Percentiles rank a stretch among this genome's conserved stretches.
Conservation (phyloP, 2,888 invertebrate species). For the Erebia ligea region DNA sequence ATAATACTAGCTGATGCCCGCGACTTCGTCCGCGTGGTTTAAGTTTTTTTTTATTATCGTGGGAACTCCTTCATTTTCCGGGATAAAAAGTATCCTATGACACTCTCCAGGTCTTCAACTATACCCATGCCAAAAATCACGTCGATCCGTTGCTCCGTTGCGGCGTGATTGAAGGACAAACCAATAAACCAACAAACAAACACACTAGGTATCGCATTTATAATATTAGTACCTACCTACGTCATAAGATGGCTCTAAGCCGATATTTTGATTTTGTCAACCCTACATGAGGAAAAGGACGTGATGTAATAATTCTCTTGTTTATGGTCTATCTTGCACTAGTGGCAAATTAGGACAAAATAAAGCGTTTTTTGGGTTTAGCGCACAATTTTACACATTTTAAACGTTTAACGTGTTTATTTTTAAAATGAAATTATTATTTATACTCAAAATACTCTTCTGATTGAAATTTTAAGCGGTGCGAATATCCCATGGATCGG, state of each 20-base stretch:
- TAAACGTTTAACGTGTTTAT: background rate
- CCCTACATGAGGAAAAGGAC: slow-evolving; percentile 64
- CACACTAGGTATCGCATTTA: no score
- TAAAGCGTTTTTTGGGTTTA: background rate
- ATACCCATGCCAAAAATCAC: no score
- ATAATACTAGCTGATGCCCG: no score
- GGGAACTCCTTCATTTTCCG: no score
- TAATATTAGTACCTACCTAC: no score
- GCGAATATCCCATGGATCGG: slow-evolving; percentile 7
- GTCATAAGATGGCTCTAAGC: background rate
- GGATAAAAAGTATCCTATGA: no score
- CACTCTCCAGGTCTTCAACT: no score
- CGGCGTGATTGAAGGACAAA: no score
- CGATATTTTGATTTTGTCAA: slow-evolving; percentile 45
- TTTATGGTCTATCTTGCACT: slow-evolving; percentile 37
- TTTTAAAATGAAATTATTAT: background rate
- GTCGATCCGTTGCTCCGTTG: no score
- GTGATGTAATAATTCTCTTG: slow-evolving; percentile 41
- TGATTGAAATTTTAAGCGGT: slow-evolving; percentile 16
- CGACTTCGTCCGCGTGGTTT: no score
- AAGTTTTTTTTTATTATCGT: no score
- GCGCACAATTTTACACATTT: background rate
- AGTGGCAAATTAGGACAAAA: slow-evolving; percentile 10
- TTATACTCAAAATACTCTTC: background rate
- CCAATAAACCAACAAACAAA: no score